Conservation (phyloP, 2,888 invertebrate genomes). For the Eutolmus rufibarbis region DNA sequence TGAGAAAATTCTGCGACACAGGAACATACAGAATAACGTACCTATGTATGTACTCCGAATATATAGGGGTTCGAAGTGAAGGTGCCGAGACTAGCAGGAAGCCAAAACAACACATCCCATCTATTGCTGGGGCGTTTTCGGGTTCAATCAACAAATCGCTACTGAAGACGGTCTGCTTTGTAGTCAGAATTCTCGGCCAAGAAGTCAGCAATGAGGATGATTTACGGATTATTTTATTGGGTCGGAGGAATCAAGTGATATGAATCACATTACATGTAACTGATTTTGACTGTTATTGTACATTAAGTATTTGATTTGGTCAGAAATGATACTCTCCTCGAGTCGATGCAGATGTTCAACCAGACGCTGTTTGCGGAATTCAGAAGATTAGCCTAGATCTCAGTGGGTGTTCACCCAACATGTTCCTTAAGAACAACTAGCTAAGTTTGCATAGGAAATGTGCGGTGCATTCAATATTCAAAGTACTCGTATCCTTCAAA, state of each 20-base stretch:
- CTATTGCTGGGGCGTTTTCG: slow-evolving; percentile 43
- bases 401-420: background rate
- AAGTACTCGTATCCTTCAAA: background rate
- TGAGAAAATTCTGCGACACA: background rate
- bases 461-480: slow-evolving; percentile 11
- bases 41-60: background rate
- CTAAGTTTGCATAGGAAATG: slow-evolving; percentile 10
- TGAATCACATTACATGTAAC: slow-evolving; percentile 43
- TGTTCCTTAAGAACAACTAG: background rate
- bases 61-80: background rate
- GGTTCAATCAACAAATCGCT: slow-evolving; percentile 46
- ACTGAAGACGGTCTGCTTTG: slow-evolving; percentile 42
- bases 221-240: slow-evolving; percentile 47
- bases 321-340: background rate
- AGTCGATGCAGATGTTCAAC: background rate
- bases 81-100: slow-evolving; percentile 12
- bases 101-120: slow-evolving; percentile 42
- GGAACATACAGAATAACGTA: background rate
- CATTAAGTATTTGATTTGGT: slow-evolving; percentile 20
- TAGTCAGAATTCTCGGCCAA: slow-evolving; percentile 13
- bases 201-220: slow-evolving; percentile 37
- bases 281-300: slow-evolving; percentile 35
- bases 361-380: background rate
- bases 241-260: slow-evolving; percentile 43
- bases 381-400: background rate